These are phyloP conservation scores for Gymnothorax javanicus DNA, from an alignment of 2,797 vertebrate species.

Conservation along the genomic window DNA sequence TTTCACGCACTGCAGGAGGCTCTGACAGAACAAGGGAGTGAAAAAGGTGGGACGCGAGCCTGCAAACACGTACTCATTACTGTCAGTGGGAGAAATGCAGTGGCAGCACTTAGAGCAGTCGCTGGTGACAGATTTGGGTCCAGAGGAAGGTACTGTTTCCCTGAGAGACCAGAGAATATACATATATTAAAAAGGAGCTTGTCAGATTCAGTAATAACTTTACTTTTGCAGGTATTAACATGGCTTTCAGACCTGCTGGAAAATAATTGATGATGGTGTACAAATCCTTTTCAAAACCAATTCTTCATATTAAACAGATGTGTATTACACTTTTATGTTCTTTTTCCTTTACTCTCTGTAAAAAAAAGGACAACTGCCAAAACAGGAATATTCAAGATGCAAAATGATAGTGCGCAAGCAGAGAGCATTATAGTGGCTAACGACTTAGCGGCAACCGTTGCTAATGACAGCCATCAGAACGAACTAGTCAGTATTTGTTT, in stretches of 20 bases:
- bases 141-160: not conserved
- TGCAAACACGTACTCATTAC: slow-evolving; percentile 20
- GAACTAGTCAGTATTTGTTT: slow-evolving; percentile 22
- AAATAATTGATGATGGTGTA: not conserved
- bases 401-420: not conserved
- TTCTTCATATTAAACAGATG: not conserved
- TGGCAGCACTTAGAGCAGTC: not conserved
- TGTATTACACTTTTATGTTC: not conserved
- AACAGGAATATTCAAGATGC: not conserved
- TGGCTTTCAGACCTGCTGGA: not conserved
- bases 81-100: not conserved
- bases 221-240: slow-evolving; percentile 3
- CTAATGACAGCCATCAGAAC: not conserved
- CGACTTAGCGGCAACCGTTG: not conserved
- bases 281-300: slow-evolving; percentile 1
- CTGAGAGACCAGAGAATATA: not conserved
- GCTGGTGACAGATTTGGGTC: slow-evolving; percentile 20
- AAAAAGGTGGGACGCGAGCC: not conserved
- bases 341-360: not conserved
- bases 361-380: not conserved
- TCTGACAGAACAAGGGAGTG: not conserved
- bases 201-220: slow-evolving; percentile 11
- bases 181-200: not conserved
- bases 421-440: not conserved
- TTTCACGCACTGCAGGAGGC: not conserved